Evolutionary conservation across 2,888 invertebrate species (phyloP).

Genomic region (Netelia virgata): DNA sequence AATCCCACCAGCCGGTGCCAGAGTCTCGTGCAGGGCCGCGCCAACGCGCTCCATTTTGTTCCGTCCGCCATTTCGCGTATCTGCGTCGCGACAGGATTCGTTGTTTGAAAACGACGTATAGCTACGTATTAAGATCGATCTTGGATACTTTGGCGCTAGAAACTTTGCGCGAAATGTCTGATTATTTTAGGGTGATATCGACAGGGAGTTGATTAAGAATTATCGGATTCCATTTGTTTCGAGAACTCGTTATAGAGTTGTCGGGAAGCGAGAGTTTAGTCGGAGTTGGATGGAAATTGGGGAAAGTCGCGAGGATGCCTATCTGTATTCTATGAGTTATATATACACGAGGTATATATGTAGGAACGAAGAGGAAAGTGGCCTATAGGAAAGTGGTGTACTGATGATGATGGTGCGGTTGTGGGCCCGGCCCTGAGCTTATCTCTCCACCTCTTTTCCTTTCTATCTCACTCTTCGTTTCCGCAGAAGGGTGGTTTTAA

Average conservation of each 20-base stretch:
- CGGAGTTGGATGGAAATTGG: conserved; percentile 56
- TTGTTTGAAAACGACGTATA: not conserved
- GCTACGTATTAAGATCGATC: not conserved
- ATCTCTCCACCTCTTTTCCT: conserved; percentile 51
- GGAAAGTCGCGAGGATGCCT: conserved; percentile 36
- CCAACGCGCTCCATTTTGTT: conserved; percentile 1
- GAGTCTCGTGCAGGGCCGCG: conserved; percentile 45
- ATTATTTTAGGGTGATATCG: not conserved
- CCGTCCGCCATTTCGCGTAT: conserved; percentile 62
- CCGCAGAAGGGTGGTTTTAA: conserved; percentile 78
- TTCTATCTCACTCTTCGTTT: conserved; percentile 64
- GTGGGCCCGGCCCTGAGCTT: conserved; percentile 65
- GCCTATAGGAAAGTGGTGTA: conserved; percentile 34
- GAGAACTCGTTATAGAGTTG: conserved; percentile 63
- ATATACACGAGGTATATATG: not conserved
- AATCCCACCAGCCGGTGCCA: conserved; percentile 32
- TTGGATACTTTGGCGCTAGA: not conserved
- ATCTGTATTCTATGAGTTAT: not conserved
- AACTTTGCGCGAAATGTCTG: not conserved
- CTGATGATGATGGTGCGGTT: conserved; percentile 56
- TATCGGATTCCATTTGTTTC: conserved; percentile 69
- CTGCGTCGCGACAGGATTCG: not conserved
- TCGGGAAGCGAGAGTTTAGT: conserved; percentile 53
- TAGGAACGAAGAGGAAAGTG: not conserved
- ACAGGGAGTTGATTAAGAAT: conserved; percentile 65